These are phyloP conservation scores for Celastrina argiolus DNA, from an alignment of 2,888 invertebrate species.

Conservation along the genomic window DNA sequence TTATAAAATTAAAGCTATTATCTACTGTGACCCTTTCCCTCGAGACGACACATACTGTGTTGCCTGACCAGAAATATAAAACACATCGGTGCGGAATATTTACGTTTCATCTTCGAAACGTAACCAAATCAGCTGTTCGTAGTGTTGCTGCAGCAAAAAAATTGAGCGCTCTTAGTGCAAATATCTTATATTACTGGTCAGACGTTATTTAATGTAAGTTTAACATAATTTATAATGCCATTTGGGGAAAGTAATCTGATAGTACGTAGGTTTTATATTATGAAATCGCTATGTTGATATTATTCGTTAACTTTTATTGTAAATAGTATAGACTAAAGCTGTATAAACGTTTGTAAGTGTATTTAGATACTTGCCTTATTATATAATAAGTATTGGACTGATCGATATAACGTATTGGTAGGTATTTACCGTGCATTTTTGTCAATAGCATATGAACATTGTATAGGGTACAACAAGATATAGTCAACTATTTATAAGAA, in stretches of 20 bases:
- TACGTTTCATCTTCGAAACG: no score
- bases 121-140: neutral
- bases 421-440: conserved; percentile 55
- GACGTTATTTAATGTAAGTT: conserved; percentile 28
- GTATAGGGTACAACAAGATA: conserved; percentile 51
- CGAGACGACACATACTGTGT: no score
- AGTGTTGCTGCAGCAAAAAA: neutral
- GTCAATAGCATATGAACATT: conserved; percentile 47
- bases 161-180: neutral
- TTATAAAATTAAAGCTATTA: no score
- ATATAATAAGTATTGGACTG: conserved; percentile 65
- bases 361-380: conserved; percentile 66
- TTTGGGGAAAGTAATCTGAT: conserved; percentile 42
- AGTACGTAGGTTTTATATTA: conserved; percentile 42
- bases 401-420: conserved; percentile 61
- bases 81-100: no score
- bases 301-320: conserved; percentile 54
- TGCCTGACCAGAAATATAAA: no score
- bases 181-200: neutral
- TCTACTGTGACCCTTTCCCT: no score
- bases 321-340: conserved; percentile 48
- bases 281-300: conserved; percentile 49
- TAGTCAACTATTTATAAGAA: conserved; percentile 52
- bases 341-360: conserved; percentile 43
- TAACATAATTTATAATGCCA: conserved; percentile 25